Percentiles rank a stretch among this genome's conserved stretches.
Conservation (phyloP, 1,140 invertebrate species). For the Augochlora pura region DNA sequence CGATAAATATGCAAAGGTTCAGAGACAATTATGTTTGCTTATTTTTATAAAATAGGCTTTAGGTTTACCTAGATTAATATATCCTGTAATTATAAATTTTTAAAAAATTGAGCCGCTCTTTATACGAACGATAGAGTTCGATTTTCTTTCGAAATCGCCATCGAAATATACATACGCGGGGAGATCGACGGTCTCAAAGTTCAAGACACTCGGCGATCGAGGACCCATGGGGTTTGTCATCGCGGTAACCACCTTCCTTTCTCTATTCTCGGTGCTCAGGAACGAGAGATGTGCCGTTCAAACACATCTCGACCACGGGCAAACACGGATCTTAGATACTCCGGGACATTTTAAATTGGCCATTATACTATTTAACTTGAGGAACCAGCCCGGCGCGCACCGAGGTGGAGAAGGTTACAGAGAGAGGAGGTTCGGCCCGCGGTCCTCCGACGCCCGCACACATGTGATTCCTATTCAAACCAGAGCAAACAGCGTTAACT, state of each 20-base stretch:
- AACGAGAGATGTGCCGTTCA: conserved; percentile 70
- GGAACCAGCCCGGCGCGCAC: conserved; percentile 63
- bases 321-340: conserved; percentile 77
- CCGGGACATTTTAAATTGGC: conserved; percentile 79
- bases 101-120: no score
- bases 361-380: conserved; percentile 81
- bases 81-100: no score
- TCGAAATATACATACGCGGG: not conserved
- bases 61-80: no score
- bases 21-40: no score
- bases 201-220: conserved; percentile 53
- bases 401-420: conserved; percentile 50
- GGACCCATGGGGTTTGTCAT: conserved; percentile 65
- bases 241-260: conserved; percentile 59
- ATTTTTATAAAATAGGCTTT: no score
- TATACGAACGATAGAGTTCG: no score
- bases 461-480: conserved; percentile 70
- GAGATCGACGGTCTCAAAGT: conserved; percentile 26
- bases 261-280: conserved; percentile 63
- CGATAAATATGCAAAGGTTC: no score
- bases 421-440: conserved; percentile 43
- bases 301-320: conserved; percentile 71
- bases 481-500: conserved; percentile 75
- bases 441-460: conserved; percentile 62
- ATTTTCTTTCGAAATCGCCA: conserved; percentile 1